Conservation (phyloP, 2,888 invertebrate genomes). For the Perizoma flavofasciatum region DNA sequence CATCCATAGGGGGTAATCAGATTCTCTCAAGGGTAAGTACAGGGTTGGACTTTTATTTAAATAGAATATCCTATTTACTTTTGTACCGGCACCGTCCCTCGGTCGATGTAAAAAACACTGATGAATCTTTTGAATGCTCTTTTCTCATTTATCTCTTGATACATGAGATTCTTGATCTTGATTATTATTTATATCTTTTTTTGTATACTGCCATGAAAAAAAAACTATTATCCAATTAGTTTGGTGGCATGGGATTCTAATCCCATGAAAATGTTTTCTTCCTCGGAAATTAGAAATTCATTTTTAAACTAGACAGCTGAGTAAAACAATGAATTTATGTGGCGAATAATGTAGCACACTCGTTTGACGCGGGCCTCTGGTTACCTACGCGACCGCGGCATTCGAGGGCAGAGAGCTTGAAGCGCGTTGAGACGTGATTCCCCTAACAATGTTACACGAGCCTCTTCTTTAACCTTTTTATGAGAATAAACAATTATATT, state of each 20-base stretch:
- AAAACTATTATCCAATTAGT: conserved; percentile 25
- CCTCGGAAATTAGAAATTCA: conserved; percentile 28
- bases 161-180: too few relatives aligned
- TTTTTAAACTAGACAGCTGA: conserved; percentile 29
- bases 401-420: conserved; percentile 9
- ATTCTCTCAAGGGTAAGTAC: conserved; percentile 21
- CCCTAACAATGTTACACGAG: conserved; percentile 27
- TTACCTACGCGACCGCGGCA: conserved; percentile 13
- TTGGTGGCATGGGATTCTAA: conserved; percentile 18
- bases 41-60: conserved; percentile 21
- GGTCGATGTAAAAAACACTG: conserved; percentile 3
- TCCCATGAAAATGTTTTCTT: conserved; percentile 22
- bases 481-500: conserved; percentile 20
- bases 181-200: too few relatives aligned
- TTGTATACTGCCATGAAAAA: too few relatives aligned
- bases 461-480: conserved; percentile 21
- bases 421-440: conserved; percentile 26
- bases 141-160: background rate
- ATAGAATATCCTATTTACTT: conserved; percentile 12
- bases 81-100: conserved; percentile 4
- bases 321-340: conserved; percentile 31
- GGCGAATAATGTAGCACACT: conserved; percentile 23
- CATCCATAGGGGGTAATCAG: conserved; percentile 16
- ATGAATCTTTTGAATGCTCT: conserved; percentile 13
- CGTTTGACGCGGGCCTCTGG: conserved; percentile 33